A percentile compares a stretch with the other conserved stretches of the same genome.
phyloP scores from a whole-genome alignment of 2,888 invertebrate genomes.

The Herminia tarsipennalis region DNA sequence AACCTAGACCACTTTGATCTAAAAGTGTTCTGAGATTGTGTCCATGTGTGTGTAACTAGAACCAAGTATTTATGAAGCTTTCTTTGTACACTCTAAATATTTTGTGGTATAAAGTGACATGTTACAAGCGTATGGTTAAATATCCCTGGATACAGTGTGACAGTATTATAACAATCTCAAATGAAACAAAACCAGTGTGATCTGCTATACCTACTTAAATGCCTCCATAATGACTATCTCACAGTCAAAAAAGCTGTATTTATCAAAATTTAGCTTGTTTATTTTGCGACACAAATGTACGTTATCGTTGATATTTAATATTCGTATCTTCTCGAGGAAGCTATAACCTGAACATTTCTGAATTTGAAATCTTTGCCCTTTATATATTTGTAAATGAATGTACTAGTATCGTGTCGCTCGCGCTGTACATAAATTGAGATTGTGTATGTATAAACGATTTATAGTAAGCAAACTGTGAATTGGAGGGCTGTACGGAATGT shows the following conservation, averaged over 20 bases:
- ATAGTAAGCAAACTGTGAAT: constrained; percentile 44
- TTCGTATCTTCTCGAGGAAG: constrained; percentile 31
- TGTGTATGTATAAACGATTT: constrained; percentile 53
- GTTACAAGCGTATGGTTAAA: neutral
- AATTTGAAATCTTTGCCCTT: constrained; percentile 34
- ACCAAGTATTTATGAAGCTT: too few species aligned
- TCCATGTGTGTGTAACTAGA: too few species aligned
- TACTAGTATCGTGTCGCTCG: constrained; percentile 41
- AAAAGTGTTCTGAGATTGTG: too few species aligned
- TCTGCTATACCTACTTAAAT: constrained; percentile 21
- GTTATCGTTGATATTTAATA: constrained; percentile 25
- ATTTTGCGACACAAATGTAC: too few species aligned
- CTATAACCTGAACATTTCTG: constrained; percentile 41
- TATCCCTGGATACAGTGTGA: constrained; percentile 33
- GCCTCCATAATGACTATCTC: too few species aligned
- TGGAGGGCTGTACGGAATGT: constrained; percentile 70
- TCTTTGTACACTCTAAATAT: too few species aligned
- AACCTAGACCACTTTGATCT: too few species aligned
- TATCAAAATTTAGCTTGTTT: too few species aligned
- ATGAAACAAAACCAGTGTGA: constrained; percentile 34
- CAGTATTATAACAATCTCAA: constrained; percentile 56
- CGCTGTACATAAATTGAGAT: constrained; percentile 59
- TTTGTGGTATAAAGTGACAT: neutral
- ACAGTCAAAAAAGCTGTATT: neutral
- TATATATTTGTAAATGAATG: constrained; percentile 39